Evolutionary conservation across 2,113 vertebrate genomes (phyloP).

Genomic region (Chlamydotis undulata): DNA sequence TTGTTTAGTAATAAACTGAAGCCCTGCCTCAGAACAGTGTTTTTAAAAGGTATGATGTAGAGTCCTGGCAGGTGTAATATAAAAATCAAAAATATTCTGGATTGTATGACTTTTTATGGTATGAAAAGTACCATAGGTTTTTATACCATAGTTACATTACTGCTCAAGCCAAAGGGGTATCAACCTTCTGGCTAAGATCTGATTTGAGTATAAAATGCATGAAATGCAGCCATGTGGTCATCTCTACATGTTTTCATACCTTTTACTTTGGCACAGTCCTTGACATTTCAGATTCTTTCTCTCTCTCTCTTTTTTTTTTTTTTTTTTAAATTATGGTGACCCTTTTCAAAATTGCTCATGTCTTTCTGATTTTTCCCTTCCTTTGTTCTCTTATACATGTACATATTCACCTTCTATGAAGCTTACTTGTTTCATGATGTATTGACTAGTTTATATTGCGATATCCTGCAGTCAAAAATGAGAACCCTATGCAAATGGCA

Average conservation of each 20-base stretch:
- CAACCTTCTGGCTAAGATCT: not conserved
- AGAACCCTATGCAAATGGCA: not conserved
- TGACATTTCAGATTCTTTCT: not conserved
- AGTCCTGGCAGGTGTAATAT: not conserved
- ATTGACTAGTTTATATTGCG: not conserved
- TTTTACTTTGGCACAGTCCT: not conserved
- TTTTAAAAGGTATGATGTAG: not conserved
- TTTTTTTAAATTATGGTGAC: not conserved
- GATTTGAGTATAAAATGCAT: not conserved
- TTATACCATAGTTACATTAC: not conserved
- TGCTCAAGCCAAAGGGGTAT: not conserved
- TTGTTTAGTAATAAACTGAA: not conserved
- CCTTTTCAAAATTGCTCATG: not conserved
- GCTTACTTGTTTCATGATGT: not conserved
- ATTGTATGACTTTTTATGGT: not conserved
- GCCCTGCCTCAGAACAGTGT: not conserved
- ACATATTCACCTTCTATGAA: not conserved
- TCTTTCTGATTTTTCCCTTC: not conserved
- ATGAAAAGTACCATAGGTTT: not conserved
- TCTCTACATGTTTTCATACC: not conserved
- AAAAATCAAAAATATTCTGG: not conserved
- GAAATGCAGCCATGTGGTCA: not conserved
- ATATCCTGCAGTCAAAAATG: not conserved
- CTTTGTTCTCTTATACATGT: not conserved
- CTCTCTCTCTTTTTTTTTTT: too few species aligned